Evolutionary conservation across 2,888 invertebrate genomes (phyloP).

Genomic region (Xylota sylvarum): DNA sequence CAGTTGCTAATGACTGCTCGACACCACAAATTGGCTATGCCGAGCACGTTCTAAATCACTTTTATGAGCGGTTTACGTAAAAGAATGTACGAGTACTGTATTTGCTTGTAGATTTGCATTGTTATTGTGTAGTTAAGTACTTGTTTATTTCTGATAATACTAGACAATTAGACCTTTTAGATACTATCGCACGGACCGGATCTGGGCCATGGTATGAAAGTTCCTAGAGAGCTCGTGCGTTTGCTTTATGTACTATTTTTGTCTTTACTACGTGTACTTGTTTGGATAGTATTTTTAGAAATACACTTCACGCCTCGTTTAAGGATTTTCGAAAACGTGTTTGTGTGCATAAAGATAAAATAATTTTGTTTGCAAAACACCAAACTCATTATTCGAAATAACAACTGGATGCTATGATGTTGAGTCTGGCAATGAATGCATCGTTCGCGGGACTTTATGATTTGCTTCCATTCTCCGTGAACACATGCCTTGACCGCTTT

Average conservation of each 20-base stretch:
- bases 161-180: neutral
- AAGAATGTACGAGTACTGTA: conserved; percentile 20
- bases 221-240: neutral
- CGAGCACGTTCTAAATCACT: conserved; percentile 30
- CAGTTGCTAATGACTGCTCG: conserved; percentile 11
- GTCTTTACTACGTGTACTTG: neutral
- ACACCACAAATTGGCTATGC: conserved; percentile 19
- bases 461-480: too few relatives aligned
- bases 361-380: too few relatives aligned
- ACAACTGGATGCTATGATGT: too few relatives aligned
- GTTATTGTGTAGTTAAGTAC: conserved; percentile 13
- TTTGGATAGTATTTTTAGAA: neutral
- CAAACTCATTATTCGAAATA: too few relatives aligned
- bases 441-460: too few relatives aligned
- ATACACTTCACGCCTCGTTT: too few relatives aligned
- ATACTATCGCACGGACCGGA: neutral
- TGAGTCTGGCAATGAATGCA: too few relatives aligned
- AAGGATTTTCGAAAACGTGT: too few relatives aligned
- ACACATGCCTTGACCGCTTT: too few relatives aligned
- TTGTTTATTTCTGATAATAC: conserved; percentile 13
- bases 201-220: neutral
- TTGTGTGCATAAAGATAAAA: too few relatives aligned
- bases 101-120: neutral
- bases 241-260: neutral
- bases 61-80: conserved; percentile 18